Evolutionary conservation across 2,113 vertebrate species (phyloP).

Genomic region (Austrofundulus limnaeus): DNA sequence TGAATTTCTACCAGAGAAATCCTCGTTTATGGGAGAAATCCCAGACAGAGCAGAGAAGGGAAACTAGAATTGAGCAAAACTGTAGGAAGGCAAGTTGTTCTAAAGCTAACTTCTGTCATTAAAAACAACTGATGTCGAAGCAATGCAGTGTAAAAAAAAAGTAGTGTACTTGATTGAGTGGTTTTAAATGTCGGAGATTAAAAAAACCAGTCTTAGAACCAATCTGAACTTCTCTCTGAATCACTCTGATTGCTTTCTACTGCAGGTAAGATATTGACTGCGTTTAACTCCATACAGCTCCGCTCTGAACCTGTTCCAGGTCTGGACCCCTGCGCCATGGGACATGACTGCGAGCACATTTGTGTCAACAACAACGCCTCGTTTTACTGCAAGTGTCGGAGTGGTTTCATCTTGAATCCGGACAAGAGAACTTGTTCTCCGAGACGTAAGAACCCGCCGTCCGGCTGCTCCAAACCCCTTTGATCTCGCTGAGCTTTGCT

Average conservation of each 20-base stretch:
- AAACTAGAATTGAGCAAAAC: too few species aligned
- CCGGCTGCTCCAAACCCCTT: slow-evolving; percentile 6
- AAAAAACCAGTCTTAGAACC: background rate
- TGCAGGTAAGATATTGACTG: background rate
- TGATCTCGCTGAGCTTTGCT: background rate
- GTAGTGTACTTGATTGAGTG: too few species aligned
- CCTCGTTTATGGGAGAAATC: too few species aligned
- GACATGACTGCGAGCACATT: slow-evolving; percentile 83
- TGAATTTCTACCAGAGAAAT: too few species aligned
- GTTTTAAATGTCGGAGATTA: background rate
- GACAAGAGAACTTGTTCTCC: slow-evolving; percentile 83
- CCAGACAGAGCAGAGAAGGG: too few species aligned
- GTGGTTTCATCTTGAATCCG: slow-evolving; percentile 80
- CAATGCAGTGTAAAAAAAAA: too few species aligned
- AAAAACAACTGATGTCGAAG: too few species aligned
- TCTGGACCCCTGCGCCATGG: slow-evolving; percentile 77
- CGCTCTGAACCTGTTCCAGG: slow-evolving; percentile 68
- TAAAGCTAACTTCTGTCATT: too few species aligned
- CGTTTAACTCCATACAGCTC: slow-evolving; percentile 19
- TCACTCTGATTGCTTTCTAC: background rate
- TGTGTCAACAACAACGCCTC: slow-evolving; percentile 79
- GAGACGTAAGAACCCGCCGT: slow-evolving; percentile 76
- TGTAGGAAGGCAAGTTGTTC: too few species aligned
- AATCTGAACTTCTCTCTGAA: background rate
- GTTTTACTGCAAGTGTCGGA: slow-evolving; percentile 81